phyloP scores from a whole-genome alignment of 2,888 invertebrate species.

The Scaptomyza tumidula region DNA sequence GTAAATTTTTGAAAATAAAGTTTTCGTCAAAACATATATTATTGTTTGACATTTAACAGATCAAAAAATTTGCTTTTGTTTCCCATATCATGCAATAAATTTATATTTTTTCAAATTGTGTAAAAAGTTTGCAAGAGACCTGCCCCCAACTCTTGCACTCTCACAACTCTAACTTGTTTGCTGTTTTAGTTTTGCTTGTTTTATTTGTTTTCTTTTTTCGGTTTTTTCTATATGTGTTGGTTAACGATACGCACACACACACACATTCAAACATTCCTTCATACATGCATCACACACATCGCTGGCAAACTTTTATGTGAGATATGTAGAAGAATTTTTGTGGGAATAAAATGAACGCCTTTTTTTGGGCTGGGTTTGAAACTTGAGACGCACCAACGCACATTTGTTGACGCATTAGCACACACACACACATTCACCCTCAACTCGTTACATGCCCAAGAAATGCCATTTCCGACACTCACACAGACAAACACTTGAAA shows the following conservation, averaged over 20 bases:
- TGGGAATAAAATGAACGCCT: conserved; percentile 21
- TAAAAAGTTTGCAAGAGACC: not conserved
- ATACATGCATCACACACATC: conserved; percentile 7
- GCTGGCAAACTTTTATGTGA: conserved; percentile 29
- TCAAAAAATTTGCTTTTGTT: not conserved
- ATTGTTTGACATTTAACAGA: not conserved
- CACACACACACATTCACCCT: conserved; percentile 27
- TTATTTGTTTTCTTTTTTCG: not conserved
- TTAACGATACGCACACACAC: conserved; percentile 25
- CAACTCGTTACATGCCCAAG: conserved; percentile 77
- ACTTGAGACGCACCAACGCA: conserved; percentile 64
- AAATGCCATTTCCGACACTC: conserved; percentile 77
- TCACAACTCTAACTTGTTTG: conserved; percentile 11
- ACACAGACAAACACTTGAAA: conserved; percentile 70
- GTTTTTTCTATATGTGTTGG: conserved; percentile 12
- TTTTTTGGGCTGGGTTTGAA: conserved; percentile 42
- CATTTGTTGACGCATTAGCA: conserved; percentile 74
- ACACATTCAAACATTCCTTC: not conserved
- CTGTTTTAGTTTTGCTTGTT: not conserved
- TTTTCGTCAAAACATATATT: not conserved
- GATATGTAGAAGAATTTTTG: conserved; percentile 29
- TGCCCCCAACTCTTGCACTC: not conserved
- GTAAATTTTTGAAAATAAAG: too few species aligned
- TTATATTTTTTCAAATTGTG: not conserved
- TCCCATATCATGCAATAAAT: not conserved